Base-by-base conservation (phyloP, 1,140 invertebrate species). In the Hetaerina americana region DNA sequence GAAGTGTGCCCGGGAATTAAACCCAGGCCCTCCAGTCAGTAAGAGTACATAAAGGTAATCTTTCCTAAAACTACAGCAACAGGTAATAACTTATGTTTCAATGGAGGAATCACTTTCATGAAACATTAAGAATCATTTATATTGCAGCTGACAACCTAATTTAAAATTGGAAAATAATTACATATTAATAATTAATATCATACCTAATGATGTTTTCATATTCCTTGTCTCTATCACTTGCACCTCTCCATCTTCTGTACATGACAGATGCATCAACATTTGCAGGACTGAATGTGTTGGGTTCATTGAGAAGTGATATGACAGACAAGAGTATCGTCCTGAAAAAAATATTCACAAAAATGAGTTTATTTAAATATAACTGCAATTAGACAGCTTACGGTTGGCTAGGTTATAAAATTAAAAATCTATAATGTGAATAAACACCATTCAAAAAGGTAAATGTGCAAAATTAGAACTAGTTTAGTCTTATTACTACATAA, bases 231-330 rank as follows among this genome's bases (percentile, higher is more conserved):
- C 92, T 92, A 74, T 96, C 96, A 86, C 97, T 97, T 75, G 95
- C 97, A 78, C 99, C 97, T 77, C 94, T 93, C 95, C 96, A 99
- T 81, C 96, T 91, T 79, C 98, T 89, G 82, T 98, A 99, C 96
- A 99, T 99, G 27, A 99, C 96, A 68, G 96, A 98, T 25, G 98
- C 97, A 85, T 99, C 98, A 22, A 99, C 98, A 83, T 99, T 99
- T 71, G 98, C 98, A 40, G 98, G 97, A 79, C 96, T 99, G 81
- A 91, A 99, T 76, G 97, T 99, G 84, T 99, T 99, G 67, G 98
- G 98, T 83, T 99, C 98, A 84, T 99, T 99, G 74, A 99, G 85
- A 66, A 99, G 85, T 24, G 97, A 99, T 76, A 99, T 99, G 68
- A 99, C 97, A 76, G 96, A 98, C 28, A 99, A 86, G 71, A 99